Evolutionary conservation across 2,797 vertebrate species (phyloP), one percentile per base, ranked within the genome.

Genomic region (Anisognathus igniventris): DNA sequence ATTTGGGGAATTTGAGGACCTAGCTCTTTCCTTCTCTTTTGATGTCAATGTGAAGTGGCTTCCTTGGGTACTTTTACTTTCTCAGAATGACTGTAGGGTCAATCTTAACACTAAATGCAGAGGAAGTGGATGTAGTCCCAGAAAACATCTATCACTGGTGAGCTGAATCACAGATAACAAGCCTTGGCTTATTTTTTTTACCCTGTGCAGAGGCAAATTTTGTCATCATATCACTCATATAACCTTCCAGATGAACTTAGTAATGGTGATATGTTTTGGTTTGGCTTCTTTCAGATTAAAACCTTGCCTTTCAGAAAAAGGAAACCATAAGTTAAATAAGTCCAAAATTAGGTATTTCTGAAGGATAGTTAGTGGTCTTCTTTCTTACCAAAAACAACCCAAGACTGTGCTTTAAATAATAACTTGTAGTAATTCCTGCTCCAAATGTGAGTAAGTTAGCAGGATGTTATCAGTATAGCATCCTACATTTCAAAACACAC

Each of bases 161-260:
- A 92, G 66, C 40, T 88, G 80, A 93, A 93, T 88, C 82, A 78
- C 61, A 73, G 56, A 72, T 8, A 60, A 12, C 2, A 50, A 60
- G 60, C 70, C 51, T 50, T 47, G 54, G 39, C 33, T 81, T 94
- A 44, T 83, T 94, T 84, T 78, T 82, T 80, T 82, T 95, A 73
- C 54, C 40, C 57, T 22, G 12, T 54, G 70, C 23, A 0, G 74
- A 76, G 67, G 75, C 88, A 90, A 84, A 58, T 79, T 93, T 91
- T 91, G 82, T 93, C 85, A 92, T 84, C 40, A 1, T 92, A 92
- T 82, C 95, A 64, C 33, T 95, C 94, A 85, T 2, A 8, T 95
- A 92, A 96, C 95, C 91, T 95, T 95, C 94, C 25, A 51, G 83
- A 94, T 92, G 88, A 96, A 93, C 88, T 97, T 57, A 90, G 91